Conservation (phyloP, 2,888 invertebrate genomes). For the Himalopsyche anomala region DNA sequence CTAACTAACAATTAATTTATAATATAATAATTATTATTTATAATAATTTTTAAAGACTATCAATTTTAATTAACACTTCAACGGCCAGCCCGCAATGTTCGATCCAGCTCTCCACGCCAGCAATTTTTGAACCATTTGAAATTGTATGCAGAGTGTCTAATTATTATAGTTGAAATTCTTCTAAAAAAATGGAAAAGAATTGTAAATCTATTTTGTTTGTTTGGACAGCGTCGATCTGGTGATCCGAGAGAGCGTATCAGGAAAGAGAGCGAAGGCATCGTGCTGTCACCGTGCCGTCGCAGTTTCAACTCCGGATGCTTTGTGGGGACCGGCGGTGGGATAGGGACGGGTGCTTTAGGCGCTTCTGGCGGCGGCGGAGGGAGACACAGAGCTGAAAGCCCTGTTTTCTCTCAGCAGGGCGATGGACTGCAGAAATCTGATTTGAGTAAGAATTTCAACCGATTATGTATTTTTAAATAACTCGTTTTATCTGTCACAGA, state of each 20-base stretch:
- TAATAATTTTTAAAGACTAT: too few relatives aligned
- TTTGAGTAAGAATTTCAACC: not conserved
- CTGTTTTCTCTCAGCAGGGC: constrained; percentile 59
- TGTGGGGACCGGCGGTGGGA: constrained; percentile 77
- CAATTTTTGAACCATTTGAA: too few relatives aligned
- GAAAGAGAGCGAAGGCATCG: constrained; percentile 89
- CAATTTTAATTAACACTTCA: too few relatives aligned
- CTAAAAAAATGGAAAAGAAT: too few relatives aligned
- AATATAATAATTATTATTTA: too few relatives aligned
- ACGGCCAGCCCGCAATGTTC: too few relatives aligned
- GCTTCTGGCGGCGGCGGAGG: constrained; percentile 50
- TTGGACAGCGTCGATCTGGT: constrained; percentile 75
- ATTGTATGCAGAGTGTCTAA: too few relatives aligned
- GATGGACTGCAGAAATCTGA: constrained; percentile 41
- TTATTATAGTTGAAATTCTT: too few relatives aligned
- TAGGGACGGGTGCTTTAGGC: not conserved
- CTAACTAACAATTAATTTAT: too few relatives aligned
- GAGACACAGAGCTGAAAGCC: constrained; percentile 67
- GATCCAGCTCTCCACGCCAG: too few relatives aligned
- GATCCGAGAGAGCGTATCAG: constrained; percentile 87
- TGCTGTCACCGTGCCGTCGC: constrained; percentile 90
- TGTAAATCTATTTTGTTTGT: constrained; percentile 66
- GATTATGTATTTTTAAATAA: too few relatives aligned
- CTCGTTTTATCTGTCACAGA: too few relatives aligned
- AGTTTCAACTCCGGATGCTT: constrained; percentile 93